A percentile compares a stretch with the other conserved stretches of the same genome.
phyloP scores from a whole-genome alignment of 2,113 vertebrate species.

The Scalopus aquaticus region DNA sequence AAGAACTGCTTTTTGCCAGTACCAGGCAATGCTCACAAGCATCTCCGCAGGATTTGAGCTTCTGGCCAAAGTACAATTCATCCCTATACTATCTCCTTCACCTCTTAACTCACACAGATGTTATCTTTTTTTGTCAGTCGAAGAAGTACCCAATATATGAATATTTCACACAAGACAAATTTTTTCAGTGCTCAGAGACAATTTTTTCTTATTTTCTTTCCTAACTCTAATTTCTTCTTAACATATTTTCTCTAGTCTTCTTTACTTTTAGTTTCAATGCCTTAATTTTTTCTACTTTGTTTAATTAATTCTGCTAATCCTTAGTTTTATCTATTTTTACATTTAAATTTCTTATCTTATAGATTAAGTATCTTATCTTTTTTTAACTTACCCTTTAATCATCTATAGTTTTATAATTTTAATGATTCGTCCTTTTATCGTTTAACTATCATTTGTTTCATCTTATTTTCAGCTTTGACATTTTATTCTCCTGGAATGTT shows the following conservation, averaged over 20 bases:
- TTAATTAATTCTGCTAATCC: conserved; percentile 62
- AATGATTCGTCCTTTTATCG: conserved; percentile 62
- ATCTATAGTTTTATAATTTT: conserved; percentile 60
- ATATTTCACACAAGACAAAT: not conserved
- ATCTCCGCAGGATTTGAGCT: not conserved
- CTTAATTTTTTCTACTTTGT: conserved; percentile 68
- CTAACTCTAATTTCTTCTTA: conserved; percentile 55
- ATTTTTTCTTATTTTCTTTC: conserved; percentile 21
- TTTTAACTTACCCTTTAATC: conserved; percentile 50
- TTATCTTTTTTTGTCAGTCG: not conserved
- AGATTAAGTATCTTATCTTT: conserved; percentile 56
- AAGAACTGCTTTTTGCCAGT: not conserved
- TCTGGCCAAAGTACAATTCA: not conserved
- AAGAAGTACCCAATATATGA: not conserved
- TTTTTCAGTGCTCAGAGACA: conserved; percentile 7
- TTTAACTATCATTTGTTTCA: conserved; percentile 63
- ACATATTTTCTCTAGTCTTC: conserved; percentile 42
- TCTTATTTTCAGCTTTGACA: conserved; percentile 52
- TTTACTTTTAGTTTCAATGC: conserved; percentile 70
- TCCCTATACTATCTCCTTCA: not conserved
- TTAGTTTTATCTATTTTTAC: conserved; percentile 66
- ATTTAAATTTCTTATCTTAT: conserved; percentile 67
- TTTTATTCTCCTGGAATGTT: conserved; percentile 57
- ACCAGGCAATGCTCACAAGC: not conserved
- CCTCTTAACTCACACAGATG: not conserved